These are phyloP conservation scores for Platycercus adscitus DNA, from an alignment of 2,113 vertebrate species.

Conservation along the genomic window DNA sequence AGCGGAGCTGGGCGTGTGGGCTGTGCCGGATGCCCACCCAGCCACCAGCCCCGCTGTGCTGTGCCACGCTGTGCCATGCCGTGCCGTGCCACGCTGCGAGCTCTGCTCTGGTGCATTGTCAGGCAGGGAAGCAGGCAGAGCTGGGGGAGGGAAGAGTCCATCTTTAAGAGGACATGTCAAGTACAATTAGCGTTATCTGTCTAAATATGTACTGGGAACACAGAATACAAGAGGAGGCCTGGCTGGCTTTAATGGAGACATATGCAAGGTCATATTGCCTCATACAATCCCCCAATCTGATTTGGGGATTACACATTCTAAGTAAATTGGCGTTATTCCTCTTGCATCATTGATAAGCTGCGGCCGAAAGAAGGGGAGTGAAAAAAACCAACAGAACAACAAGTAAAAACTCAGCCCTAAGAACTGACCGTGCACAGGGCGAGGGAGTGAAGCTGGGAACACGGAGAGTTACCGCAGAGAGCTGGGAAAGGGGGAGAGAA, in stretches of 20 bases:
- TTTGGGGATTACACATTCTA: conserved; percentile 89
- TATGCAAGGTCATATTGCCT: conserved; percentile 88
- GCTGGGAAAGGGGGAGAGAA: not conserved
- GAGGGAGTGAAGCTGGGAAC: not conserved
- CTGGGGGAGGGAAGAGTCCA: conserved; percentile 73
- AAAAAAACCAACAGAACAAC: not conserved
- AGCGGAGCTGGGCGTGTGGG: rapidly evolving
- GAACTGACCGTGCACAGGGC: not conserved
- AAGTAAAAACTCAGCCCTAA: conserved; percentile 59
- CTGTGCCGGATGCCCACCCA: rapidly evolving
- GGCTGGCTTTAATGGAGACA: conserved; percentile 81
- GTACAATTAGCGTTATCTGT: conserved; percentile 85
- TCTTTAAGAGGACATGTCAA: conserved; percentile 81
- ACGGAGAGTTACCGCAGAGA: conserved; percentile 9
- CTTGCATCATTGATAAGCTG: conserved; percentile 87
- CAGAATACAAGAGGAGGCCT: conserved; percentile 72
- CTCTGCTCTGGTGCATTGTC: conserved; percentile 55
- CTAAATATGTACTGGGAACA: conserved; percentile 82
- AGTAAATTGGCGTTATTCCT: conserved; percentile 85
- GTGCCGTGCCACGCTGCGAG: not conserved
- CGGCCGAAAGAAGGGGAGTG: conserved; percentile 68
- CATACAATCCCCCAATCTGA: conserved; percentile 88
- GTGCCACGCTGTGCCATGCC: not conserved
- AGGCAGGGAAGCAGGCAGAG: conserved; percentile 50
- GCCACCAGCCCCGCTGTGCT: not conserved